These are phyloP conservation scores for Mesoclemmys tuberculata DNA, from an alignment of 2,113 vertebrate genomes.

Conservation along the genomic window DNA sequence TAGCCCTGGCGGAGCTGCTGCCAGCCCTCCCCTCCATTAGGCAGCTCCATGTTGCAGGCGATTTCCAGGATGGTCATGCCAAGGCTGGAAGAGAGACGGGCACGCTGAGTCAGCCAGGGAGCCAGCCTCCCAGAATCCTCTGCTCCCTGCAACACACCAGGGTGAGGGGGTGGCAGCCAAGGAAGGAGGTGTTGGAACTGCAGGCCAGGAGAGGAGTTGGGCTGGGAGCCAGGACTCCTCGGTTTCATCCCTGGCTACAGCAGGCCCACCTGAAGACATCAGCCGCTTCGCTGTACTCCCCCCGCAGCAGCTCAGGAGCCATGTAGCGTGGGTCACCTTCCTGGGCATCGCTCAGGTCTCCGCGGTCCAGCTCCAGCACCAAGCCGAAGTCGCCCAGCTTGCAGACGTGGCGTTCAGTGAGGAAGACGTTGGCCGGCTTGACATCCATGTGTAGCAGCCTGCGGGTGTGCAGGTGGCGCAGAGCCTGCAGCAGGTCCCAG, in stretches of 20 bases:
- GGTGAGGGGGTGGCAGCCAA: background rate
- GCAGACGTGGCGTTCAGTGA: conserved; percentile 84
- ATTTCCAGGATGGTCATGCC: conserved; percentile 91
- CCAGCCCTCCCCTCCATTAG: conserved; percentile 90
- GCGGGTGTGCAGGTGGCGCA: conserved; percentile 84
- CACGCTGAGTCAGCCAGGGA: background rate
- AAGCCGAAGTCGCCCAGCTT: conserved; percentile 92
- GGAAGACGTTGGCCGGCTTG: conserved; percentile 91
- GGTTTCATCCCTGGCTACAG: background rate
- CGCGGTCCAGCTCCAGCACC: conserved; percentile 78
- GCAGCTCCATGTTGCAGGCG: conserved; percentile 90
- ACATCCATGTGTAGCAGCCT: conserved; percentile 89
- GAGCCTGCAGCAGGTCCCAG: conserved; percentile 86
- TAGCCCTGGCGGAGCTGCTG: conserved; percentile 88
- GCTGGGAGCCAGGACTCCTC: background rate
- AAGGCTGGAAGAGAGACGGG: conserved; percentile 73
- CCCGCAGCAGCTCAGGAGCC: conserved; percentile 89
- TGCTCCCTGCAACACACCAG: background rate
- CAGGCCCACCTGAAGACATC: conserved; percentile 90
- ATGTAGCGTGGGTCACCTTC: conserved; percentile 93
- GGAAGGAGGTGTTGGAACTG: background rate
- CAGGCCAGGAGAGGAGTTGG: background rate
- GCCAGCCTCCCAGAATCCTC: background rate
- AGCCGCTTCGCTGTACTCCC: conserved; percentile 84
- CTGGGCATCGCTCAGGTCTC: conserved; percentile 73